phyloP scores from a whole-genome alignment of 37 sponge, comb jelly and placozoan genomes.

The Ephydatia muelleri region DNA sequence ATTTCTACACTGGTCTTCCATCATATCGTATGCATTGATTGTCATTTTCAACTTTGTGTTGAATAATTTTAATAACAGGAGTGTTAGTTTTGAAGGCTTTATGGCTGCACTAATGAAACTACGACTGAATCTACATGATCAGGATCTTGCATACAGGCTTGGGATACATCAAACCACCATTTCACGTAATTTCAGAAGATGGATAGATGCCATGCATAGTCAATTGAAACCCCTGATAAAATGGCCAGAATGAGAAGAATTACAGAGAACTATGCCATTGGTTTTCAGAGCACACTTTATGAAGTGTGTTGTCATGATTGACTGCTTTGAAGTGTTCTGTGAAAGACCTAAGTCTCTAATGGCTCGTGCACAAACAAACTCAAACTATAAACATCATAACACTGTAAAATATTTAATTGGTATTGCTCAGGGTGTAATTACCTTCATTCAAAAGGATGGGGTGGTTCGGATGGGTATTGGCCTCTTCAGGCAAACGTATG shows the following conservation, averaged over 20 bases:
- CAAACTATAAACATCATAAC: conserved; percentile 69
- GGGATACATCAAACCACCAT: conserved; percentile 36
- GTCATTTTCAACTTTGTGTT: neutral
- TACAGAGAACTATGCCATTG: conserved; percentile 64
- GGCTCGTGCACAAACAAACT: conserved; percentile 58
- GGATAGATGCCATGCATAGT: conserved; percentile 33
- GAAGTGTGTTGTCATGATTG: conserved; percentile 54
- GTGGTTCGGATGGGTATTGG: conserved; percentile 79
- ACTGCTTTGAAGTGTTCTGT: conserved; percentile 61
- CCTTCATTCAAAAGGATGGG: conserved; percentile 71
- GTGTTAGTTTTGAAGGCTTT: conserved; percentile 39
- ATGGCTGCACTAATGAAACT: conserved; percentile 35
- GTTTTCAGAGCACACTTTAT: conserved; percentile 39
- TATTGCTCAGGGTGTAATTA: conserved; percentile 59
- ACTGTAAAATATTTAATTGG: conserved; percentile 66
- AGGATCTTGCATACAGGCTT: conserved; percentile 24
- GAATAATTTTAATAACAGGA: neutral
- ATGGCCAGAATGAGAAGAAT: conserved; percentile 40
- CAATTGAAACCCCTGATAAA: conserved; percentile 13
- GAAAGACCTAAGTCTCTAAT: conserved; percentile 48
- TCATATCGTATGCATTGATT: conserved; percentile 7
- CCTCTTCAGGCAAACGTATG: conserved; percentile 49
- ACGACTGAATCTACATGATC: conserved; percentile 27
- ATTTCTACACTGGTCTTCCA: conserved; percentile 20
- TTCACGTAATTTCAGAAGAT: conserved; percentile 24